These are phyloP conservation scores for Eilema caniola DNA, from an alignment of 2,888 invertebrate species.

Conservation along the genomic window DNA sequence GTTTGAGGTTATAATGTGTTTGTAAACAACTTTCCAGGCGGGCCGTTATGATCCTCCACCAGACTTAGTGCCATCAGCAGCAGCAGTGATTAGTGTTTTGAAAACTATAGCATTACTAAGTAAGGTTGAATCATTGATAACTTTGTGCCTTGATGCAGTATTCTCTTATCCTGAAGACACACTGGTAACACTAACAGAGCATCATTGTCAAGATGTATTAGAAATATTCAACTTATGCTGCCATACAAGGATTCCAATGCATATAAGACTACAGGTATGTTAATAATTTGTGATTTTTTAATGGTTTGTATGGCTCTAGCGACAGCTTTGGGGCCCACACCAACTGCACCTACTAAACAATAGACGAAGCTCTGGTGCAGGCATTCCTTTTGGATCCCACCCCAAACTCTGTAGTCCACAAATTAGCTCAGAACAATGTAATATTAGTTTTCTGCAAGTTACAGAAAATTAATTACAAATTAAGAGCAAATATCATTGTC, in stretches of 20 bases:
- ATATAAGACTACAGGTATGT: constrained; percentile 58
- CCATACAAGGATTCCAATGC: constrained; percentile 43
- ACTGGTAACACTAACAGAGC: constrained; percentile 49
- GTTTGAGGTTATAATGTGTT: constrained; percentile 11
- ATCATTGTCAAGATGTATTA: constrained; percentile 51
- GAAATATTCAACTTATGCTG: constrained; percentile 61
- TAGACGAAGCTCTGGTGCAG: too few relatives aligned
- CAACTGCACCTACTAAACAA: too few relatives aligned
- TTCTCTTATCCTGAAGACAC: constrained; percentile 64
- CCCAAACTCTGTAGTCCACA: too few relatives aligned
- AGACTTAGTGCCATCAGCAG: constrained; percentile 61
- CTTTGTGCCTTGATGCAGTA: constrained; percentile 63
- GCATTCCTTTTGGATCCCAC: too few relatives aligned
- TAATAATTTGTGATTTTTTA: background rate
- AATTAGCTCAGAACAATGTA: background rate
- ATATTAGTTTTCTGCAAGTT: background rate
- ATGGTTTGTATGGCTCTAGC: too few relatives aligned
- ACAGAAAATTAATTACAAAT: too few relatives aligned
- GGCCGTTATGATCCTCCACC: constrained; percentile 43
- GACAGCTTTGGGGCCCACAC: too few relatives aligned
- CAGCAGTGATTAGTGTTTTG: constrained; percentile 61
- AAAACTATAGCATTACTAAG: constrained; percentile 55
- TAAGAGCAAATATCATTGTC: too few relatives aligned
- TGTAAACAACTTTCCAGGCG: constrained; percentile 42
- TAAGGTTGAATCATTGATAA: constrained; percentile 57